Base-by-base conservation (phyloP, 2,888 invertebrate genomes). In the Himalopsyche kuldschensis region DNA sequence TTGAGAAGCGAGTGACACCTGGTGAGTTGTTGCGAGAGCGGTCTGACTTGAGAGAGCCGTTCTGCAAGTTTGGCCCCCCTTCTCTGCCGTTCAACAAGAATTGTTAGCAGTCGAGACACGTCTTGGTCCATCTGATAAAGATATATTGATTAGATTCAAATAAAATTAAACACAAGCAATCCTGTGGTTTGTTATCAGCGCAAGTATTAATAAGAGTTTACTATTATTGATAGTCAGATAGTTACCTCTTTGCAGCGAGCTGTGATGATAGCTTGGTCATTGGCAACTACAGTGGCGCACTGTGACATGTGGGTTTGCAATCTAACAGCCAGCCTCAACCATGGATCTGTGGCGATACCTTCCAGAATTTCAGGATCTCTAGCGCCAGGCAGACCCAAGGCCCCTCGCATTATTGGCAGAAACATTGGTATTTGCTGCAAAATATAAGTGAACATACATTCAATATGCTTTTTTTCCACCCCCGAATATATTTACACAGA, bases 361-460 rank as follows among this genome's bases (percentile, higher is more conserved):
- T 98, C 98, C 30, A 97, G 90, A 0, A 98, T 95, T 88, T 97
- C 97, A 0, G 97, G 95, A 89, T 98, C 98, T 77, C 97, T 92
- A 0, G 96, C 95, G 0, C 96, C 96, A 0, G 97, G 96, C 80
- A 97, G 90, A 69, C 97, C 97, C 1, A 97, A 90, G 0, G 97
- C 96, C 0, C 97, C 97, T 55, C 97, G 90, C 94, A 98, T 97
- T 78, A 98, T 97, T 0, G 98, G 98, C 81, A 98, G 90, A 89
- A 98, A 98, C 90, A 97, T 96, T 3, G 98, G 98, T 87, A 98
- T 97, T 87, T 93, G 95, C 93, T 96, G 90, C 0, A 87, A 88
- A 47, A 77, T 24, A 80, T 1, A 41, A 78, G 20, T 31, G 31
- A 76, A 4, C 15, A 27, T 69, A 11, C 69, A 15, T 27, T 69